Percentiles rank a stretch among this genome's conserved stretches.
Conservation (phyloP, 2,113 vertebrate genomes). For the Paramormyrops kingsleyae region DNA sequence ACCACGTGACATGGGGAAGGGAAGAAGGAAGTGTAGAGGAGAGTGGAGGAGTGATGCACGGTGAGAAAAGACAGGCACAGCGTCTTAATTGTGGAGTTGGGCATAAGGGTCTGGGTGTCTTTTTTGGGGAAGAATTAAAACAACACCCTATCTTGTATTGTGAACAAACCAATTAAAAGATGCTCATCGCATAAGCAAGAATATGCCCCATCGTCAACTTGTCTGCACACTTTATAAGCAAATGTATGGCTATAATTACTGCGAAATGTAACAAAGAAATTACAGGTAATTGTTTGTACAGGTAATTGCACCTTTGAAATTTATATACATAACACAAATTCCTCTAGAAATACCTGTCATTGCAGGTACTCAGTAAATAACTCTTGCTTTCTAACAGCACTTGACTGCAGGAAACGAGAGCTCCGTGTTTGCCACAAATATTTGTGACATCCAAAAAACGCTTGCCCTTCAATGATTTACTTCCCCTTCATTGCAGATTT, state of each 20-base stretch:
- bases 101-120: neutral
- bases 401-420: neutral
- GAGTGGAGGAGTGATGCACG: neutral
- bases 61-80: neutral
- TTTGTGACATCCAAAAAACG: neutral
- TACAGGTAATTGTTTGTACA: neutral
- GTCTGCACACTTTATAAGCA: neutral
- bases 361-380: neutral
- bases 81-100: too few species aligned
- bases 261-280: neutral
- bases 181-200: neutral
- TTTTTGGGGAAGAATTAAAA: neutral
- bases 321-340: neutral
- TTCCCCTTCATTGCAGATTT: constrained; percentile 47
- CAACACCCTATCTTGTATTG: neutral
- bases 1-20: neutral
- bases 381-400: neutral
- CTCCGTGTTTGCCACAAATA: neutral
- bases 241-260: neutral
- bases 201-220: neutral
- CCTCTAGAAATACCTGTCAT: neutral
- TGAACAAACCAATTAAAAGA: neutral
- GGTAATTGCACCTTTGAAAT: neutral
- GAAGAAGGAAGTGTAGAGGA: neutral
- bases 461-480: neutral